Percentiles rank a stretch among this genome's conserved stretches.
Evolutionary conservation across 2,888 invertebrate species (phyloP).

Genomic region (Meliscaeva auricollis): DNA sequence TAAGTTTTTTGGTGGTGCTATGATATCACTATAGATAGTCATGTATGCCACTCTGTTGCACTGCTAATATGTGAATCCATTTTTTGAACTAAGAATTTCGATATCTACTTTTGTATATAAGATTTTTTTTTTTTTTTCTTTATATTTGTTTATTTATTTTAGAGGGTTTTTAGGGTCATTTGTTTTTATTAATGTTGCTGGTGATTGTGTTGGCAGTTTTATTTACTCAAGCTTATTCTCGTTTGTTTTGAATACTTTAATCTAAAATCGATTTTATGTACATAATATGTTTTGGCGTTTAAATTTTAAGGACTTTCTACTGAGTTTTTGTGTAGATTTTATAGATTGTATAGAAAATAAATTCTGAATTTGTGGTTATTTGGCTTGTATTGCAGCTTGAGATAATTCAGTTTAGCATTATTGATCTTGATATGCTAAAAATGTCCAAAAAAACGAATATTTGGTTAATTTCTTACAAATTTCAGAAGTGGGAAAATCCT

Average conservation of each 20-base stretch:
- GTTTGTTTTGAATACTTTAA: constrained; percentile 26
- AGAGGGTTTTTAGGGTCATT: constrained; percentile 73
- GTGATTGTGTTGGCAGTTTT: constrained; percentile 75
- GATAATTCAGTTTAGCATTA: no score
- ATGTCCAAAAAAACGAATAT: no score
- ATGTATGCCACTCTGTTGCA: constrained; percentile 24
- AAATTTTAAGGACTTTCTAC: neutral
- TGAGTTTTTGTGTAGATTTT: no score
- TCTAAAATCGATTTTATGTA: constrained; percentile 11
- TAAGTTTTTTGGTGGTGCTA: constrained; percentile 63
- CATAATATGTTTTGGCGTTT: neutral
- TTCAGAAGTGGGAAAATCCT: no score
- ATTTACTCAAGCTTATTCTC: constrained; percentile 60
- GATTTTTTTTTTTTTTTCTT: neutral
- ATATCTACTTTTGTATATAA: neutral
- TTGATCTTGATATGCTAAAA: no score
- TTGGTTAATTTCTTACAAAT: no score
- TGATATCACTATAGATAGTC: constrained; percentile 4
- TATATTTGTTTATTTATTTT: constrained; percentile 32
- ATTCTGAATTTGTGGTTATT: no score
- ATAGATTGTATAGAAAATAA: no score
- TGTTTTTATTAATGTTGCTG: constrained; percentile 75
- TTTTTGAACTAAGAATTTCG: constrained; percentile 25
- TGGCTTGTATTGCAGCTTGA: no score
- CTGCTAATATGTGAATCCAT: constrained; percentile 31